Evolutionary conservation across 2,113 vertebrate genomes (phyloP).

Genomic region (Sphaerodactylus townsendi): DNA sequence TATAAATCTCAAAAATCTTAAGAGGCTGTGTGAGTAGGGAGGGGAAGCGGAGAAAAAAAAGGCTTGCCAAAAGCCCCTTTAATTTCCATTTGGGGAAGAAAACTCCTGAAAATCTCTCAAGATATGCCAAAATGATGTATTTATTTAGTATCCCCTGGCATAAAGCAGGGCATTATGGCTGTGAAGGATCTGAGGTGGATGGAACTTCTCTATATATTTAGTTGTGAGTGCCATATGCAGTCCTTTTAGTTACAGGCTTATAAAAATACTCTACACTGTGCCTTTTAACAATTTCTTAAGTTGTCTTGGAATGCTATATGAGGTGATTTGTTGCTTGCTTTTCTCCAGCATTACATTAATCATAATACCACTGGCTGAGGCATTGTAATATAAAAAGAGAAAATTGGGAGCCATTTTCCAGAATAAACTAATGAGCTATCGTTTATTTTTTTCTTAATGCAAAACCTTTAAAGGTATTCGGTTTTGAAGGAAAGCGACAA

Average conservation of each 20-base stretch:
- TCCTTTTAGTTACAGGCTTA: conserved; percentile 4
- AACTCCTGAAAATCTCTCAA: neutral
- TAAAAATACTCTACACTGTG: neutral
- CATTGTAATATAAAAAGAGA: conserved; percentile 30
- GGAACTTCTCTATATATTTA: neutral
- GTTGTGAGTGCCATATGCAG: conserved; percentile 9
- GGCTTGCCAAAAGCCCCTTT: too few relatives aligned
- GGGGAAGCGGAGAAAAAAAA: too few relatives aligned
- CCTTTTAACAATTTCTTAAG: conserved; percentile 34
- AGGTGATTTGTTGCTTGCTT: conserved; percentile 40
- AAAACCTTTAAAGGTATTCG: neutral
- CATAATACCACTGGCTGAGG: neutral
- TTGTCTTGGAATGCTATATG: conserved; percentile 34
- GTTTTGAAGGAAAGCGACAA: neutral
- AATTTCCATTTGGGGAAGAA: neutral
- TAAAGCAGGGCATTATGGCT: neutral
- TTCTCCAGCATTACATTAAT: conserved; percentile 48
- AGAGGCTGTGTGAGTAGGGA: too few relatives aligned
- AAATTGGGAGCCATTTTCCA: conserved; percentile 38
- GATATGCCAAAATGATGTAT: neutral
- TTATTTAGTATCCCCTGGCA: neutral
- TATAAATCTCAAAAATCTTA: too few relatives aligned
- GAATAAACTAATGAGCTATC: conserved; percentile 18
- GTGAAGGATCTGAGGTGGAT: neutral
- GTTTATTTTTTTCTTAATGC: neutral